phyloP scores from a whole-genome alignment of 2,113 vertebrate genomes.

The Notechis scutatus region DNA sequence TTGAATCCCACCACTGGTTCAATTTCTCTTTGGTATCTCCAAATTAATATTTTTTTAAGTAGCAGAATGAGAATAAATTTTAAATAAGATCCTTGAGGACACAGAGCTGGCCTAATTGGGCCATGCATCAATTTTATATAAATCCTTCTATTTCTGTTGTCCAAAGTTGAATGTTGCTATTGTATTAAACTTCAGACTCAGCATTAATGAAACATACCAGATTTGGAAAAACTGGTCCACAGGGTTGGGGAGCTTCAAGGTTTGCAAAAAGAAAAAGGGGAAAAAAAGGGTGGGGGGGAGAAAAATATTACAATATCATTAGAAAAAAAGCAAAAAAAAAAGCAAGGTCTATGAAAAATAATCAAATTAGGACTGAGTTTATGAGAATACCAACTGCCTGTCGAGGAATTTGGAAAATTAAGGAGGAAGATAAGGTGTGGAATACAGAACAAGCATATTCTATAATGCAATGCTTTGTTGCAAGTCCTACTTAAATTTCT shows the following conservation, averaged over 20 bases:
- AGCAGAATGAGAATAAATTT: not conserved
- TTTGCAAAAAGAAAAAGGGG: not conserved
- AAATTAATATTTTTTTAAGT: not conserved
- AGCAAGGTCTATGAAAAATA: not conserved
- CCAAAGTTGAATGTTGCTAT: not conserved
- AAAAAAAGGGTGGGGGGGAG: too few species aligned
- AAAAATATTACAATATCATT: not conserved
- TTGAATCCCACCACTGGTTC: not conserved
- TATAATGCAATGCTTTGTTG: not conserved
- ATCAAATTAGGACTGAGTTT: not conserved
- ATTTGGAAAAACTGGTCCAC: not conserved
- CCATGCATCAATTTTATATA: not conserved
- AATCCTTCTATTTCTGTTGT: not conserved
- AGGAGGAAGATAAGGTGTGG: not conserved
- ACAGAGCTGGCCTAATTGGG: not conserved
- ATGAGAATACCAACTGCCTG: not conserved
- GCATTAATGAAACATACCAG: not conserved
- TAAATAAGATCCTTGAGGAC: not conserved
- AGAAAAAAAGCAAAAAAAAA: not conserved
- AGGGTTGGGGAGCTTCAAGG: not conserved
- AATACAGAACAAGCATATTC: not conserved
- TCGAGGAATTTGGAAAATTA: not conserved
- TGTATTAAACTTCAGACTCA: not conserved
- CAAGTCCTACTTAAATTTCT: not conserved
- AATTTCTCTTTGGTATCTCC: not conserved